Base-by-base conservation (phyloP, 2,888 invertebrate genomes). In the Spilarctia lutea region DNA sequence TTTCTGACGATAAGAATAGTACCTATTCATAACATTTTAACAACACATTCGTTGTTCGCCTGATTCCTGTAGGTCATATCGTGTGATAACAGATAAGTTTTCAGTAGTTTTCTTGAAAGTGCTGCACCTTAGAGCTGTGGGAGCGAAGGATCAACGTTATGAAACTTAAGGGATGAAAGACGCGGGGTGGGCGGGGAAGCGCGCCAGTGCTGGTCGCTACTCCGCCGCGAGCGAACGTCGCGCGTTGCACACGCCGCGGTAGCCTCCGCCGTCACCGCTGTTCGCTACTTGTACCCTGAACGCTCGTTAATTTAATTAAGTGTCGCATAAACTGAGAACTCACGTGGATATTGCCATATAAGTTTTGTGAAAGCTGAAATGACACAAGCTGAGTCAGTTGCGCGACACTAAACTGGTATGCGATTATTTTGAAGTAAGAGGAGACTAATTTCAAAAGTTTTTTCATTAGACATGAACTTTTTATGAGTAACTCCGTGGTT, bases 281-380 rank as follows among this genome's bases (percentile, higher is more conserved):
- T 63, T 60, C 79, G 86, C 76, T 56, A 85, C 74, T 79, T 75
- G 83, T 75, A 77, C 80, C 79, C 84, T 79, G 83, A 87, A 84
- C 89, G 85, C 88, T 90, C 91, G 89, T 90, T 92, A 91, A 94
- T 92, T 89, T 89, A 93, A 94, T 94, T 93, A 94, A 93, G 94
- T 94, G 94, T 89, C 90, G 85, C 90, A 91, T 91, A 90, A 93
- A 94, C 92, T 91, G 88, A 89, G 86, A 90, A 89, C 91, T 91
- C 92, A 91, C 91, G 89, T 91, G 90, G 90, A 90, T 89, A 87
- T 87, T 85, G 84, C 84, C 79, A 83, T 81, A 86, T 79, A 86
- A 88, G 86, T 88, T 88, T 87, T 85, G 87, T 87, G 87, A 83
- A 88, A 83, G 83, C 85, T 81, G 90, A 89, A 90, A 89, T 92